Evolutionary conservation across 2,113 vertebrate species (phyloP).

Genomic region (Colinus virginianus): DNA sequence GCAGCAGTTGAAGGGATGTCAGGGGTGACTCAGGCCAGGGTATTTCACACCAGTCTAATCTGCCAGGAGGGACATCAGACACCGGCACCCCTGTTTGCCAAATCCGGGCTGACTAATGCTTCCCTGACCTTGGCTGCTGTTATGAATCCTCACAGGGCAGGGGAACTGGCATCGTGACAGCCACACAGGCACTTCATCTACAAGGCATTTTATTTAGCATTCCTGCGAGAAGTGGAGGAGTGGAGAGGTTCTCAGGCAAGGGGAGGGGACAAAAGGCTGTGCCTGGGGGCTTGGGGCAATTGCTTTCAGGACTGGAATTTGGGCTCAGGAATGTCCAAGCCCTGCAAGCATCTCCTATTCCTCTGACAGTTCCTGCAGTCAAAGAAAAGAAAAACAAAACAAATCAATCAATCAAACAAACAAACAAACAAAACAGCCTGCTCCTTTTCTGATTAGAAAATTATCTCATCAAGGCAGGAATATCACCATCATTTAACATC

Average conservation of each 20-base stretch:
- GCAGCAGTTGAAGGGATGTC: conserved; percentile 35
- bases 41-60: conserved; percentile 51
- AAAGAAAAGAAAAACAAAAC: neutral
- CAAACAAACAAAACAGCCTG: neutral
- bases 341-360: neutral
- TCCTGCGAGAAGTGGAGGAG: conserved; percentile 33
- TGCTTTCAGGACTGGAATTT: conserved; percentile 46
- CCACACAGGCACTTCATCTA: conserved; percentile 47
- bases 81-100: neutral
- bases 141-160: neutral
- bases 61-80: neutral
- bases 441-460: conserved; percentile 12
- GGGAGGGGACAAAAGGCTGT: conserved; percentile 51
- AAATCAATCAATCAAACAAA: too few relatives aligned
- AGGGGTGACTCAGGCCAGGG: conserved; percentile 9
- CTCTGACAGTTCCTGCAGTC: neutral
- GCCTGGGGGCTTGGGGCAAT: neutral
- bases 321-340: conserved; percentile 46
- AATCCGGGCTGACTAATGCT: conserved; percentile 51
- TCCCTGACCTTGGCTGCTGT: conserved; percentile 61
- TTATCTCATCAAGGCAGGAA: conserved; percentile 35
- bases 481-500: conserved; percentile 35
- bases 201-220: conserved; percentile 55
- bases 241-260: conserved; percentile 20
- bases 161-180: conserved; percentile 45